Conservation (phyloP, 1,140 invertebrate species). For the Drosophila leontia region DNA sequence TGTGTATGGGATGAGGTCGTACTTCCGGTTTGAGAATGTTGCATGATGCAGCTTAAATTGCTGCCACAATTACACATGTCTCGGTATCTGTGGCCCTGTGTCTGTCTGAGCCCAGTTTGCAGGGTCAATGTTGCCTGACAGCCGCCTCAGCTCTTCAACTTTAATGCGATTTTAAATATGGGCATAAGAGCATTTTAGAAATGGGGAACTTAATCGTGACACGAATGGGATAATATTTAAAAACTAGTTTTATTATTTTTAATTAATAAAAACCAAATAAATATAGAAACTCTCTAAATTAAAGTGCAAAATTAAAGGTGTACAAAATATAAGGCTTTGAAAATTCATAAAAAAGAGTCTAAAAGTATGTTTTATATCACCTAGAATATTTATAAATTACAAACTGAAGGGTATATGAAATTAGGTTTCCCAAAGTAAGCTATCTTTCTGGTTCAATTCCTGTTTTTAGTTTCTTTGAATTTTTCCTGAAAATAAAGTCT, state of each 20-base stretch:
- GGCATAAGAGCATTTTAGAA: constrained; percentile 5
- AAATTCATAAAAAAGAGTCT: too few species aligned
- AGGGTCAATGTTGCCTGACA: constrained; percentile 74
- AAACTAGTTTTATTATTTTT: not conserved
- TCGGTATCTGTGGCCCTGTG: constrained; percentile 32
- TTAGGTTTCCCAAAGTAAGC: too few species aligned
- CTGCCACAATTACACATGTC: constrained; percentile 80
- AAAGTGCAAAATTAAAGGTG: too few species aligned
- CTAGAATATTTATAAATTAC: too few species aligned
- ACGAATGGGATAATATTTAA: not conserved
- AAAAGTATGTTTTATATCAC: too few species aligned
- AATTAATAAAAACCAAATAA: not conserved
- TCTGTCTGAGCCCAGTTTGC: constrained; percentile 54
- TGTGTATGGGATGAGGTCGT: constrained; percentile 50
- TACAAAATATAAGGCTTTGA: too few species aligned
- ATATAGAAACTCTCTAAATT: not conserved
- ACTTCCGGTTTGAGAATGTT: constrained; percentile 73
- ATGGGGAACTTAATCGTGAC: not conserved
- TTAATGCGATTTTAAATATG: constrained; percentile 65
- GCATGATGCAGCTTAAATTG: constrained; percentile 76
- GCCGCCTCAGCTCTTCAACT: constrained; percentile 31
- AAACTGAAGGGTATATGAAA: too few species aligned
- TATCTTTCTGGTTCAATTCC: too few species aligned
- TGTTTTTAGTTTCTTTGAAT: too few species aligned
- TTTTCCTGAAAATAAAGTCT: too few species aligned